These are phyloP conservation scores for Sebastes alutus DNA, from an alignment of 2,797 vertebrate species.

Conservation along the genomic window DNA sequence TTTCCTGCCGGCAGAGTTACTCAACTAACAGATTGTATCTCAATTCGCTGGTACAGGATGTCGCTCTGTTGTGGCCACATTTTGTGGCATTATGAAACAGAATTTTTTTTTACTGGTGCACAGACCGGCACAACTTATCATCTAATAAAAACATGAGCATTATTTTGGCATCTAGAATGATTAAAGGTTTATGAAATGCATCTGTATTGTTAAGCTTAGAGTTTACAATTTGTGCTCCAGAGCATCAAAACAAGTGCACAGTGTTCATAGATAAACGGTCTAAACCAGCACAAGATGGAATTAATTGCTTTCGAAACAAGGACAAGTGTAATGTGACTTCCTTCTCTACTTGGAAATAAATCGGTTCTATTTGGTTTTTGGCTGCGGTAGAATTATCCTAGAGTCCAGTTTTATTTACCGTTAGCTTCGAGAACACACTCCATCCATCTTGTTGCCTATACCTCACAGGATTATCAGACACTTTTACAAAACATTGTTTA, in stretches of 20 bases:
- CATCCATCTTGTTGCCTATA: neutral
- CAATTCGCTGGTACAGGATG: slow-evolving; percentile 17
- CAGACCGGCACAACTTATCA: neutral
- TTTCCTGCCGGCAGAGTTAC: slow-evolving; percentile 12
- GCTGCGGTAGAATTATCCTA: neutral
- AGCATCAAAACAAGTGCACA: neutral
- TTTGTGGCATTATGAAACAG: neutral
- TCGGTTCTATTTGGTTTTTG: neutral
- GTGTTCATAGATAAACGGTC: neutral
- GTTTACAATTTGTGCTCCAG: neutral
- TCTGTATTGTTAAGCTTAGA: neutral
- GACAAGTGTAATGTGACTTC: neutral
- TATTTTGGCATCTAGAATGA: neutral
- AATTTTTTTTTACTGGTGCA: neutral
- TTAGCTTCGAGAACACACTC: neutral
- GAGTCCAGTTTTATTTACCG: neutral
- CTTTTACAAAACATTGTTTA: neutral
- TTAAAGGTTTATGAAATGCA: neutral
- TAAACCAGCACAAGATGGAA: neutral
- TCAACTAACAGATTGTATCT: neutral
- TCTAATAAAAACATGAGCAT: neutral
- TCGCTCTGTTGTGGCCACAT: neutral
- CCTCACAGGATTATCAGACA: neutral
- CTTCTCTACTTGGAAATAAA: neutral
- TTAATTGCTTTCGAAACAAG: neutral